Evolutionary conservation across 2,888 invertebrate genomes (phyloP).

Genomic region (Deilephila porcellus): DNA sequence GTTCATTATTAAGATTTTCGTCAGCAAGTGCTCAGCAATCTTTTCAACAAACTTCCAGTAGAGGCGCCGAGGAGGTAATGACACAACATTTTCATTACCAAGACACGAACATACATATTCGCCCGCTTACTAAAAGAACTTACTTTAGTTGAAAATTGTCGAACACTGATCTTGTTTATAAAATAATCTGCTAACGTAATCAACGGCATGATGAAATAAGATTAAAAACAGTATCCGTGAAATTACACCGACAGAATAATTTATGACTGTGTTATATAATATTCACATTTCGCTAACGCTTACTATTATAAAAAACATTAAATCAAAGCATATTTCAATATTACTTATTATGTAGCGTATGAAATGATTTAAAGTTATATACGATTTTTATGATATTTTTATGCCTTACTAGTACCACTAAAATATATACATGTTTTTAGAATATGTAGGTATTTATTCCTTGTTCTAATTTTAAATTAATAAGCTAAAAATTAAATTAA

Average conservation of each 20-base stretch:
- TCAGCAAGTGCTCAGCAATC: neutral
- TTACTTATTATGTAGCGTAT: neutral
- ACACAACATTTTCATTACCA: slow-evolving; percentile 21
- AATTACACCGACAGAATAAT: neutral
- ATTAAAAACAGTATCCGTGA: neutral
- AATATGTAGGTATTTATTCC: too few relatives aligned
- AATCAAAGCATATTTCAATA: too few relatives aligned
- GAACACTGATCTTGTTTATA: neutral
- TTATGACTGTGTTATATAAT: neutral
- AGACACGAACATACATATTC: neutral
- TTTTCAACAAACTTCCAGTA: slow-evolving; percentile 19
- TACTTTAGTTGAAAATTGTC: neutral
- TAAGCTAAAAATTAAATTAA: too few relatives aligned
- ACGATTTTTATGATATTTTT: too few relatives aligned
- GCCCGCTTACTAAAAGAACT: too few relatives aligned
- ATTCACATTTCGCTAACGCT: too few relatives aligned
- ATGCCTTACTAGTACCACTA: too few relatives aligned
- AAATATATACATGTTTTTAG: too few relatives aligned
- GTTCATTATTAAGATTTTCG: slow-evolving; percentile 21
- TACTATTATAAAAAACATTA: too few relatives aligned
- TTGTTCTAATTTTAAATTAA: too few relatives aligned
- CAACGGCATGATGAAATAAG: neutral
- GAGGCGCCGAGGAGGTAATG: neutral
- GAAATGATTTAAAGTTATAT: neutral
- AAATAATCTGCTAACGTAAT: neutral